A percentile compares a stretch with the other conserved stretches of the same genome.
Conservation (phyloP, 2,888 invertebrate species). For the Bedellia somnulentella region DNA sequence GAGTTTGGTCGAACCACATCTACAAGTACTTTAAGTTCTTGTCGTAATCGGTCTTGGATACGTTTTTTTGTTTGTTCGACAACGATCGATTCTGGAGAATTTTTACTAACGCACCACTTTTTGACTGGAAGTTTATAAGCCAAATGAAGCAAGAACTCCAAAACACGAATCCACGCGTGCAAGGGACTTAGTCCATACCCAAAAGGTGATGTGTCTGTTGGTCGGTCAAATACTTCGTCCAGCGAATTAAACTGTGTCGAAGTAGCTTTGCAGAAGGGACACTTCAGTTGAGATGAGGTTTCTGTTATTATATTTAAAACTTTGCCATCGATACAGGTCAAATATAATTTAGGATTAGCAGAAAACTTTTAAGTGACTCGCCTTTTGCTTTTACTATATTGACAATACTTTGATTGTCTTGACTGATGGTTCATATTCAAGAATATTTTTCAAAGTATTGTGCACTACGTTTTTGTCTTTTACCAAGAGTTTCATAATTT, state of each 20-base stretch:
- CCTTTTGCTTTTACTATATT: background rate
- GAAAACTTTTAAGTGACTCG: too few species aligned
- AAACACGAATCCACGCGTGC: constrained; percentile 1
- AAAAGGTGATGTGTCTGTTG: background rate
- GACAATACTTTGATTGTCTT: background rate
- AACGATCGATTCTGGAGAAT: background rate
- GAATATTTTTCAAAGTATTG: too few species aligned
- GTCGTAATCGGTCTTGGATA: too few species aligned
- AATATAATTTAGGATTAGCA: too few species aligned
- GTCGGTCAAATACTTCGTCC: background rate
- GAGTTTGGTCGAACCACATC: background rate
- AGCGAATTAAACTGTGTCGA: background rate
- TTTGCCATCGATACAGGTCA: background rate
- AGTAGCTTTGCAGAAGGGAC: background rate
- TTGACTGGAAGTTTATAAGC: background rate
- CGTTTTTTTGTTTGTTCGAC: too few species aligned
- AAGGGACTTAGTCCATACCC: constrained; percentile 1
- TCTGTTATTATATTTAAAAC: background rate
- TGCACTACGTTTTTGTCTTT: background rate
- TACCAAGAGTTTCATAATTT: background rate
- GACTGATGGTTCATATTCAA: too few species aligned
- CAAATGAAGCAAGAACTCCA: background rate
- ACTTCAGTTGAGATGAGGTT: background rate
- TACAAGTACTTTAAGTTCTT: background rate
- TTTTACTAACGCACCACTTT: background rate